These are phyloP conservation scores for Tetrapedia diversipes DNA, from an alignment of 2,888 invertebrate species.

Conservation along the genomic window DNA sequence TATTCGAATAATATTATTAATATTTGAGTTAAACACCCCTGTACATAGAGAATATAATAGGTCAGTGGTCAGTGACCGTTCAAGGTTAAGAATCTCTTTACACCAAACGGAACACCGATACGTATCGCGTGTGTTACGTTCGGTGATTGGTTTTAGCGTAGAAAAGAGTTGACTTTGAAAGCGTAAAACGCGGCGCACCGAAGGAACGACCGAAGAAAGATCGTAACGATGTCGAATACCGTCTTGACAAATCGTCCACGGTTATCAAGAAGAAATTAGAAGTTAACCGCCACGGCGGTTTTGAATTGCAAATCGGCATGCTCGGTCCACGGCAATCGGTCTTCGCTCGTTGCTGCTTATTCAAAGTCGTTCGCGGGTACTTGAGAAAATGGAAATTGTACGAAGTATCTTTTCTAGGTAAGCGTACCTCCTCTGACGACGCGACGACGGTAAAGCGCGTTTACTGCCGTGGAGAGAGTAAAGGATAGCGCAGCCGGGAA, in stretches of 20 bases:
- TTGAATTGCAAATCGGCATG: conserved; percentile 50
- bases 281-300: conserved; percentile 23
- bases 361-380: conserved; percentile 56
- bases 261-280: conserved; percentile 29
- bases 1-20: too few relatives aligned
- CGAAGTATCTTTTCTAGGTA: conserved; percentile 63
- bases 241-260: background rate
- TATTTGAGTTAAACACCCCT: too few relatives aligned
- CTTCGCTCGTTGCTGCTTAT: conserved; percentile 44
- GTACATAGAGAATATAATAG: too few relatives aligned
- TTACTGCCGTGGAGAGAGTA: conserved; percentile 59
- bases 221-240: background rate
- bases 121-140: too few relatives aligned
- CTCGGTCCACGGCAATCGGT: conserved; percentile 21
- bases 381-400: conserved; percentile 67
- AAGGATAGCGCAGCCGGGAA: conserved; percentile 47
- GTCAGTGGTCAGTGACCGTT: too few relatives aligned
- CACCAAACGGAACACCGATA: too few relatives aligned
- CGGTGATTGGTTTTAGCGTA: background rate
- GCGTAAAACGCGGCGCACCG: background rate
- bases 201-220: background rate
- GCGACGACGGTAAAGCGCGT: conserved; percentile 58
- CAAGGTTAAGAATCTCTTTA: too few relatives aligned
- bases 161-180: too few relatives aligned
- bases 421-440: conserved; percentile 52